Conservation (phyloP, 2,113 vertebrate species). For the Drymodes brunneopygia region DNA sequence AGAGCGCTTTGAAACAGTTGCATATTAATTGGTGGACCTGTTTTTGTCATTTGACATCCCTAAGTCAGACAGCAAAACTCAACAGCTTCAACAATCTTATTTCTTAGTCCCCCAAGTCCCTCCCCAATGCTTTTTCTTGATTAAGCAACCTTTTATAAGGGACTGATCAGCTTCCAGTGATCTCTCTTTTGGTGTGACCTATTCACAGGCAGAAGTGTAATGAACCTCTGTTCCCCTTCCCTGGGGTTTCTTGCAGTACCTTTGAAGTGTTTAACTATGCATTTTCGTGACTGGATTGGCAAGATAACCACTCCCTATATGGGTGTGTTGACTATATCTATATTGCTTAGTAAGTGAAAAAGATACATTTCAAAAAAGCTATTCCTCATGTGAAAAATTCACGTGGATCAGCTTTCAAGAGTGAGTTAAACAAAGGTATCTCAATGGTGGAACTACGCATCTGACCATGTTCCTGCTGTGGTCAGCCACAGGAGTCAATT, state of each 20-base stretch:
- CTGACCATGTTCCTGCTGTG: background rate
- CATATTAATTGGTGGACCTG: background rate
- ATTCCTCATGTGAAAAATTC: background rate
- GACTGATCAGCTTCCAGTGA: background rate
- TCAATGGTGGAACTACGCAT: background rate
- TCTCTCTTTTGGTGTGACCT: background rate
- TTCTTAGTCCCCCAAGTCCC: background rate
- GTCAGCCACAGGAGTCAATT: background rate
- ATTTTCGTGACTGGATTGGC: background rate
- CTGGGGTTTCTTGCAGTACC: background rate
- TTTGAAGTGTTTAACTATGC: background rate
- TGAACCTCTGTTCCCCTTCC: background rate
- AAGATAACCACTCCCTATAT: background rate
- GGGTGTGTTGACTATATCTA: background rate
- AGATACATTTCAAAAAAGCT: background rate
- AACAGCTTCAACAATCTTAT: background rate
- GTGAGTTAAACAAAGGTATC: background rate
- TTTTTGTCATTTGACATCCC: background rate
- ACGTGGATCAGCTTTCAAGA: background rate
- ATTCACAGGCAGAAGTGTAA: rapidly evolving
- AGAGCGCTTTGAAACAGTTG: background rate
- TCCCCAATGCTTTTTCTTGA: background rate
- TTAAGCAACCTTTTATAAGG: background rate
- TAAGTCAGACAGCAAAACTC: background rate
- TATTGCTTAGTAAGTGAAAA: background rate